phyloP scores from a whole-genome alignment of 2,888 invertebrate genomes.

The Uloborus plumipes region DNA sequence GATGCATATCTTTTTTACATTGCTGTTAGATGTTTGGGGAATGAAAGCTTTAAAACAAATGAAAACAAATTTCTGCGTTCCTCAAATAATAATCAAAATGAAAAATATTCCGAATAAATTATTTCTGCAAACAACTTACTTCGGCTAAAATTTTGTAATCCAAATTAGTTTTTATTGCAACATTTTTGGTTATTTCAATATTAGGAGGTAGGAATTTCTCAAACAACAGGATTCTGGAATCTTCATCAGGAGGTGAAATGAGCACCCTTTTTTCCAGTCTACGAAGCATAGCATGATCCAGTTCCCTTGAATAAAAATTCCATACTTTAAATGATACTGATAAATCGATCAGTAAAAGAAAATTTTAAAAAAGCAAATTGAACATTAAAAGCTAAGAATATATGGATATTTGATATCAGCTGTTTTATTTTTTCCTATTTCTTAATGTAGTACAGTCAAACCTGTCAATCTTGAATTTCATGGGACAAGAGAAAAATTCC shows the following conservation, averaged over 20 bases:
- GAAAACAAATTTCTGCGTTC: too few relatives aligned
- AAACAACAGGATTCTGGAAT: slow-evolving; percentile 80
- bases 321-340: background rate
- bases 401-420: too few relatives aligned
- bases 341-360: background rate
- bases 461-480: too few relatives aligned
- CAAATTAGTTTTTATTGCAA: slow-evolving; percentile 72
- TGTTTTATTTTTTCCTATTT: too few relatives aligned
- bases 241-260: slow-evolving; percentile 81
- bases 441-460: too few relatives aligned
- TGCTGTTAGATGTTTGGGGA: too few relatives aligned
- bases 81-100: background rate
- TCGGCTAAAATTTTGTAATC: slow-evolving; percentile 73
- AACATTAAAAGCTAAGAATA: background rate
- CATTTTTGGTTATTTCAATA: slow-evolving; percentile 70
- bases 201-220: slow-evolving; percentile 73
- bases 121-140: slow-evolving; percentile 65
- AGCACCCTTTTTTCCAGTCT: slow-evolving; percentile 89
- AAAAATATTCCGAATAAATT: too few relatives aligned
- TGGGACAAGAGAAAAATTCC: too few relatives aligned
- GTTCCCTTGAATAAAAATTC: slow-evolving; percentile 77
- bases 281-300: slow-evolving; percentile 88
- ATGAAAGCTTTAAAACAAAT: too few relatives aligned
- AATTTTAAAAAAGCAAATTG: background rate
- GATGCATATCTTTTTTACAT: too few relatives aligned